phyloP scores from a whole-genome alignment of 2,113 vertebrate genomes.

The Ceyx cyanopectus region DNA sequence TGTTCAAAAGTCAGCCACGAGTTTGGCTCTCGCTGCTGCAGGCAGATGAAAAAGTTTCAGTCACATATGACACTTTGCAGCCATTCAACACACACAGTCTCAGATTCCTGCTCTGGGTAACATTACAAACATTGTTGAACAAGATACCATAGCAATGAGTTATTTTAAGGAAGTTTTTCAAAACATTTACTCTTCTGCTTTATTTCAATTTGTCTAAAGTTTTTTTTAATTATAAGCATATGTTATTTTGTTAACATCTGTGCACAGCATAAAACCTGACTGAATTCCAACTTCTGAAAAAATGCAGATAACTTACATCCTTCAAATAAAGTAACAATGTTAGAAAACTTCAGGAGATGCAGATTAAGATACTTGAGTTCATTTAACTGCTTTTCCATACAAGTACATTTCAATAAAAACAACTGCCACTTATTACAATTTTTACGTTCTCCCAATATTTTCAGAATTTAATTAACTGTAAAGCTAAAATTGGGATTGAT shows the following conservation, averaged over 20 bases:
- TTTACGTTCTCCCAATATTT: neutral
- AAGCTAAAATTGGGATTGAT: conserved; percentile 44
- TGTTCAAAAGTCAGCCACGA: neutral
- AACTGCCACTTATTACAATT: neutral
- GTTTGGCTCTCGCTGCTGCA: neutral
- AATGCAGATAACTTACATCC: conserved; percentile 60
- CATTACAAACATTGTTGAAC: conserved; percentile 76
- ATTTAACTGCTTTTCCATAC: conserved; percentile 33
- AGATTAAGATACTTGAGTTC: conserved; percentile 1
- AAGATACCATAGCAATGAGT: conserved; percentile 74
- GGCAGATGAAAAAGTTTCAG: conserved; percentile 67
- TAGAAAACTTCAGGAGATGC: conserved; percentile 37
- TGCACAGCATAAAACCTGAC: conserved; percentile 53
- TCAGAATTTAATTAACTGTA: conserved; percentile 51
- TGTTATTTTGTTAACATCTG: conserved; percentile 76
- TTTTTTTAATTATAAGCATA: conserved; percentile 81
- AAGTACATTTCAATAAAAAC: neutral
- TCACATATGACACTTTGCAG: conserved; percentile 26
- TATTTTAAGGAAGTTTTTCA: conserved; percentile 85
- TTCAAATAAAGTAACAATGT: conserved; percentile 42
- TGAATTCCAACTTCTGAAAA: conserved; percentile 61
- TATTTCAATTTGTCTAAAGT: conserved; percentile 85
- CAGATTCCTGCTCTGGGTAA: conserved; percentile 74
- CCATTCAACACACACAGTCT: conserved; percentile 51
- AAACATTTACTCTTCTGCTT: conserved; percentile 86